phyloP scores from a whole-genome alignment of 2,113 vertebrate genomes.

The Ptilorrhoa leucosticta region DNA sequence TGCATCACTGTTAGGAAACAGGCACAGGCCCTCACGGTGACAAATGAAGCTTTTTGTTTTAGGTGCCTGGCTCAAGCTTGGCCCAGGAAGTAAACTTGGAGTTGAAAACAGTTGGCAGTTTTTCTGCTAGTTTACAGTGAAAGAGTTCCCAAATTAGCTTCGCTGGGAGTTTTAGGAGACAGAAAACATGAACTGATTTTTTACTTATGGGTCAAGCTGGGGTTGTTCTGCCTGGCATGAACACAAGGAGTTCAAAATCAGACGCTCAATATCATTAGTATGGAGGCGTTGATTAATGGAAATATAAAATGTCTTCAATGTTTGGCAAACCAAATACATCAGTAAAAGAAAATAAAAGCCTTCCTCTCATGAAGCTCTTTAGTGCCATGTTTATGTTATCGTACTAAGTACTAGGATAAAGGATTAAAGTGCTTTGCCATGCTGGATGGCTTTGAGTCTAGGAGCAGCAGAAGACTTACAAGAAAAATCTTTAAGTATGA shows the following conservation, averaged over 20 bases:
- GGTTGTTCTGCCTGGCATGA: neutral
- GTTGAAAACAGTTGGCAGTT: neutral
- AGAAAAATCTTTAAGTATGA: neutral
- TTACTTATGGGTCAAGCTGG: neutral
- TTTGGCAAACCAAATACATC: neutral
- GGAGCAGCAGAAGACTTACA: neutral
- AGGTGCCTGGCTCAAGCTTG: neutral
- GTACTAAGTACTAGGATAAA: neutral
- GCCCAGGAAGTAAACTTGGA: neutral
- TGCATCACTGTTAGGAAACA: neutral
- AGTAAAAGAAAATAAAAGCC: neutral
- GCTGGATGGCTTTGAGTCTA: neutral
- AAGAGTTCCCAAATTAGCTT: neutral
- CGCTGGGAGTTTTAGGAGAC: neutral
- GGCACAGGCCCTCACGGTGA: neutral
- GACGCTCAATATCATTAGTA: neutral
- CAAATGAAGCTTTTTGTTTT: slow-evolving; percentile 12
- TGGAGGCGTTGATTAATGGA: neutral
- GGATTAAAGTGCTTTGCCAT: neutral
- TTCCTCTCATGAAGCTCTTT: neutral
- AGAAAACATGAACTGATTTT: slow-evolving; percentile 12
- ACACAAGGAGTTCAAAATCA: neutral
- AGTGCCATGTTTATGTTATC: neutral
- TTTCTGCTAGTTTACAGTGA: neutral
- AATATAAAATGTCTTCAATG: neutral